Evolutionary conservation across 2,113 vertebrate species (phyloP), one percentile per base, ranked within the genome.

Genomic region (Seriola dumerili): DNA sequence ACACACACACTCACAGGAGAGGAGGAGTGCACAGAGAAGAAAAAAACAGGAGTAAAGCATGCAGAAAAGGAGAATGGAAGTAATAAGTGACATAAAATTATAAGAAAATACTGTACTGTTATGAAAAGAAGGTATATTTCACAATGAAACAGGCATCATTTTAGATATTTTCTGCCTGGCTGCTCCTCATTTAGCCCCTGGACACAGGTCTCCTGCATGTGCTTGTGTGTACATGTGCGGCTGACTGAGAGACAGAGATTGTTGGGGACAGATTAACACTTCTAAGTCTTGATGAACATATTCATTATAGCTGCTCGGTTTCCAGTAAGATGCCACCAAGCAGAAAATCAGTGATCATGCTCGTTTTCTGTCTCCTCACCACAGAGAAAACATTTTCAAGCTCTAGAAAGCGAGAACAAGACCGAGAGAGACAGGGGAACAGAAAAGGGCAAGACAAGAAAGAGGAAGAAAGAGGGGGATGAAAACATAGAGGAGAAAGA

Each of bases 271-370:
- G 71, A 72, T 80, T 76, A 75, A 76, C 80, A 84, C 74, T 66
- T 66, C 25, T 58, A 74, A 64, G 69, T 52, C 76, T 72, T 78
- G 84, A 38, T 75, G 57, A 36, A 69, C 57, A 62, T 65, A 61
- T 64, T 75, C 70, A 90, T 87, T 78, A 75, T 38, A 85, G 72
- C 52, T 57, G 63, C 48, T 77, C 66, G 63, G 58, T 80, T 86
- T 80, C 74, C 66, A 78, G 67, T 87, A 63, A 85, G 78, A 85
- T 65, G 58, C 48, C 57, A 76, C 74, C 34, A 63, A 85, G 76
- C 79, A 86, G 84, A 86, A 91, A 83, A 90, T 87, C 72, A 68
- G 25, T 52, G 66, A 85, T 85, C 80, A 75, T 21, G 29, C 72
- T 63, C 5, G 40, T 42, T 57, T 36, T 68, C 25, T 29, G 25